Base-by-base conservation (phyloP, 2,797 vertebrate genomes). In the Alca torda region DNA sequence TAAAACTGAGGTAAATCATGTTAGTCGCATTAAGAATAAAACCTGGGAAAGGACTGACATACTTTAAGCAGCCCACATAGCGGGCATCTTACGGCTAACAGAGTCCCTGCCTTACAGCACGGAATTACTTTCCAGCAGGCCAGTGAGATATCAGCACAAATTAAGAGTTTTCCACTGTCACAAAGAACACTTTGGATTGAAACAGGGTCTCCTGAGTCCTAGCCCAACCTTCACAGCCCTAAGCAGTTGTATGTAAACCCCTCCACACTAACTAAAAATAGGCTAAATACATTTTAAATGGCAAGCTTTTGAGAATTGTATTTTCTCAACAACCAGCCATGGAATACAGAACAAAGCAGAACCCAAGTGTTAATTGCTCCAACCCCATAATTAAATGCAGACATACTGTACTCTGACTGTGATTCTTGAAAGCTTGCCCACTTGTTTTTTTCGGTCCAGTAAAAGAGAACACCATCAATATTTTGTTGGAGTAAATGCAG, bases 341-440 rank as follows among this genome's bases (percentile, higher is more conserved):
- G 86, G 96, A 96, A 92, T 92, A 96, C 70, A 91, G 95, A 96
- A 96, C 92, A 97, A 97, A 96, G 96, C 76, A 89, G 84, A 89
- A 69, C 82, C 76, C 82, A 87, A 96, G 96, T 95, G 96, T 96
- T 95, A 94, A 96, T 96, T 96, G 96, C 94, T 95, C 84, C 95
- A 96, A 54, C 64, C 35, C 61, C 65, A 23, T 96, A 97, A 97
- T 96, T 96, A 96, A 95, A 96, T 92, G 92, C 96, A 97, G 95
- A 92, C 95, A 85, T 94, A 96, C 94, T 96, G 93, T 96, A 95
- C 92, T 81, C 92, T 65, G 93, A 94, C 89, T 96, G 95, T 91
- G 96, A 92, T 93, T 96, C 95, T 96, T 96, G 96, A 97, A 96
- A 96, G 69, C 79, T 60, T 96, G 93, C 95, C 94, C 94, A 95